Base-by-base conservation (phyloP, 2,113 vertebrate species). In the Neodontobutis hainanensis region DNA sequence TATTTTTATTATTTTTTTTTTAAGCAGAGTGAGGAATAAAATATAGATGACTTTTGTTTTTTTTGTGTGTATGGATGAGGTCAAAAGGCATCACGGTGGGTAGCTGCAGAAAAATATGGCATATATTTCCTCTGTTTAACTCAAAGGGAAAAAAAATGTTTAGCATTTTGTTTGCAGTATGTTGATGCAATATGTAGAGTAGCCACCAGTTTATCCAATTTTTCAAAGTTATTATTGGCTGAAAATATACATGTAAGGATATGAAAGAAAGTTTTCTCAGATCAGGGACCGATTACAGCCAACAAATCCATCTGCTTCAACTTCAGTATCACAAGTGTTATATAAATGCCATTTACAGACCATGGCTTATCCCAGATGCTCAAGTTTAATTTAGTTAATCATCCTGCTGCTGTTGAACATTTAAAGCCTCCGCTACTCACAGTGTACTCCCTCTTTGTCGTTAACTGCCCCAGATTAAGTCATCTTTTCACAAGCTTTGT, bases 41-140 rank as follows among this genome's bases (percentile, higher is more conserved):
- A 55, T 65, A 71, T 49, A 66, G 61, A 68, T 48, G 64, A 59
- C 68, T 75, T 72, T 66, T 76, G 64, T 79, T 53, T 53, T 53
- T 53, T 59, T 34, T 67, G 59, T 19, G 35, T 60, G 49, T 65
- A 27, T 61, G 52, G 60, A 70, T 69, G 68, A 77, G 60, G 71
- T 76, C 57, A 59, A 43, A 27, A 59, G 16, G 27, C 62, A 15
- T 68, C 40, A 48, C 5, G 2, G 7, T 44, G 36, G 11, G 53
- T 61, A 43, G 7, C 61, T 32, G 19, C 38, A 10, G 4, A 0
- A 8, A 40, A 12, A 51, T 16, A 2, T 56, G 51, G 3, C 40
- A 10, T 5, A 44, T 35, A 36, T 40, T 42, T 34, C 35, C 9
- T 4, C 36, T 11, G 3, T 42, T 15, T 19, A 8, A 53, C n/a